A percentile compares a stretch with the other conserved stretches of the same genome.
These are phyloP conservation scores for Apogon hyalosoma DNA, from an alignment of 2,797 vertebrate genomes.

Conservation along the genomic window DNA sequence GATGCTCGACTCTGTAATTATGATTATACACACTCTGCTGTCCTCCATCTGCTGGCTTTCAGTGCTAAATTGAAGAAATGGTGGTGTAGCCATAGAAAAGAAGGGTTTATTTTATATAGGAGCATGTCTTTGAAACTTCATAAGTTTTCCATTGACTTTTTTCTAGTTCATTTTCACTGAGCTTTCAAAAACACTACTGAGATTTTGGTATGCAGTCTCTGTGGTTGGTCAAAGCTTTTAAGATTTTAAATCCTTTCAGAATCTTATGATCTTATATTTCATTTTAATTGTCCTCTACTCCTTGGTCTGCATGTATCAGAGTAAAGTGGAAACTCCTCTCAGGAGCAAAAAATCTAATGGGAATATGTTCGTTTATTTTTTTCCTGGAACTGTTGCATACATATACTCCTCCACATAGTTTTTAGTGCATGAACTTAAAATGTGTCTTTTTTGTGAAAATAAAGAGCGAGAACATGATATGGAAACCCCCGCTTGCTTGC, in stretches of 20 bases:
- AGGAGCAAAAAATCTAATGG: slow-evolving; percentile 26
- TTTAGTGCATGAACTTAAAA: slow-evolving; percentile 49
- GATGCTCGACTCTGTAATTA: slow-evolving; percentile 42
- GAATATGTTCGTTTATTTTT: slow-evolving; percentile 48
- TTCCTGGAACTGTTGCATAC: slow-evolving; percentile 50
- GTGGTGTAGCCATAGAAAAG: slow-evolving; percentile 47
- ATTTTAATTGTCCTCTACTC: slow-evolving; percentile 69
- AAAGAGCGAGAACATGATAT: slow-evolving; percentile 20
- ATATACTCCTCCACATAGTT: slow-evolving; percentile 60
- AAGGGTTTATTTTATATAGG: slow-evolving; percentile 59
- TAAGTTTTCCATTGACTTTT: slow-evolving; percentile 44
- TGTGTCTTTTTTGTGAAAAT: slow-evolving; percentile 31
- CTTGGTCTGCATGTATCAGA: slow-evolving; percentile 41
- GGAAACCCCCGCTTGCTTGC: slow-evolving; percentile 5
- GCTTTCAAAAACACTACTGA: slow-evolving; percentile 35
- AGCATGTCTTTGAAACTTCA: slow-evolving; percentile 31
- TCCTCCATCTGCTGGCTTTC: slow-evolving; percentile 15
- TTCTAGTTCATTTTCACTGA: slow-evolving; percentile 29
- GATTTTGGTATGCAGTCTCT: slow-evolving; percentile 46
- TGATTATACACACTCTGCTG: slow-evolving; percentile 7
- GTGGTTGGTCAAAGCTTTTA: slow-evolving; percentile 61
- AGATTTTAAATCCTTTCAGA: slow-evolving; percentile 62
- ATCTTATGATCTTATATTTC: slow-evolving; percentile 70
- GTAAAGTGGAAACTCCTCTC: slow-evolving; percentile 35
- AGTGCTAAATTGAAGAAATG: slow-evolving; percentile 30